Base-by-base conservation (phyloP, 2,797 vertebrate species). In the Anableps anableps region DNA sequence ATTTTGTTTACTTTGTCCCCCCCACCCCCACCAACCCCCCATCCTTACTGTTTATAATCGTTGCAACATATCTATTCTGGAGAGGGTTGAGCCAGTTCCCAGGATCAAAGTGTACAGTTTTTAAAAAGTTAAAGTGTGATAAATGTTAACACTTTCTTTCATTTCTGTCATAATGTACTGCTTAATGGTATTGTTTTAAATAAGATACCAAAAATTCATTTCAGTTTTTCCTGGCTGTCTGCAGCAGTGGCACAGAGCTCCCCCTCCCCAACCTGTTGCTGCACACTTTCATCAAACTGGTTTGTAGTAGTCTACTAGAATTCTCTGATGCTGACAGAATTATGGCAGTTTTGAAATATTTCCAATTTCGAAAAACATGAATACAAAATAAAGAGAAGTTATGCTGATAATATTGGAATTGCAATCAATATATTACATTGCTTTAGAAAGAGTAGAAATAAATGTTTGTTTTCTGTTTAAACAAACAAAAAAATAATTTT, bases 1-100 rank as follows among this genome's bases (percentile, higher is more conserved):
- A 38, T 77, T 29, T 79, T 87, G 85, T 90, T 85, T 84, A 91
- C 88, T 68, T 76, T 41, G 53, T 48, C 68, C 13, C 58, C 6
- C 29, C 29, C n/a, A 11, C 53, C 26, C 41, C n/a, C n/a, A n/a
- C n/a, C 38, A 41, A 41, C 38, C 3, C 38, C 6, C 6, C 38
- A 41, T 3, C 38, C 6, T 41, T 45, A 11, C 7, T 11, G 45
- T 45, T 45, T 45, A 45, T 58, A 31, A 17, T 19, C 14, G 17
- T 62, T 34, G 29, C 16, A 26, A 26, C 53, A 55, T 26, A 23
- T 53, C 51, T 14, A 26, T 0, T 26, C 51, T 26, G 23, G 26
- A 53, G 9, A 53, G 58, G 14, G 14, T 8, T 19, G 58, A n/a
- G 16, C 16, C 58, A 60, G 29, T 60, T 58, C 23, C n/a, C 55